Evolutionary conservation across 2,888 invertebrate species (phyloP).

Genomic region (Acanthosepion pharaonis): DNA sequence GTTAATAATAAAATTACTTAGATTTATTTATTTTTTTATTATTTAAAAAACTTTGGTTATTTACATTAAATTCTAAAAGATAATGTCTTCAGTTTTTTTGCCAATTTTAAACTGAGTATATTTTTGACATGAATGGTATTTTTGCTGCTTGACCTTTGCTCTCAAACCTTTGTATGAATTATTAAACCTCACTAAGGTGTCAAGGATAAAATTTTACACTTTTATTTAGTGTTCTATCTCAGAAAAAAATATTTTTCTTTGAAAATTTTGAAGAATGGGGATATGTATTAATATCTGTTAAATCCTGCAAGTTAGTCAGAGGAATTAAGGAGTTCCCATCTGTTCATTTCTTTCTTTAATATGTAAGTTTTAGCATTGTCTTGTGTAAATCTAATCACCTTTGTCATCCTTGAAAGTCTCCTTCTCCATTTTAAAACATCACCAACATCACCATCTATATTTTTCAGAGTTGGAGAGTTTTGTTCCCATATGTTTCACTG

Average conservation of each 20-base stretch:
- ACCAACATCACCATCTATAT: neutral
- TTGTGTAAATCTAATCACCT: neutral
- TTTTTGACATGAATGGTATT: no score
- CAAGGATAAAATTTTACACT: no score
- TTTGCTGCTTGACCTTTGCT: no score
- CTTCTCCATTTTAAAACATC: neutral
- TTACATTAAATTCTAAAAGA: no score
- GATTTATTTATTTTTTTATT: no score
- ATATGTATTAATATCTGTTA: no score
- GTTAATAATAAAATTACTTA: no score
- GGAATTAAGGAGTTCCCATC: neutral
- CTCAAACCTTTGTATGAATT: no score
- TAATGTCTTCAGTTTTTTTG: no score
- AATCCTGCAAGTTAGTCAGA: neutral
- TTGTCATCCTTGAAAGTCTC: neutral
- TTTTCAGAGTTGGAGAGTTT: neutral
- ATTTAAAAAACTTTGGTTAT: no score
- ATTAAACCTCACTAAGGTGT: no score
- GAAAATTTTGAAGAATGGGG: neutral
- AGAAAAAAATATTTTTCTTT: neutral
- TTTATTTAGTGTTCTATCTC: no score
- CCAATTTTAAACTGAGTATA: neutral
- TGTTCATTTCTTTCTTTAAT: neutral
- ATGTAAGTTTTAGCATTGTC: neutral
- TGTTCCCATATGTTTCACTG: constrained; percentile 33